Conservation (phyloP, 2,113 vertebrate genomes). For the Petrocephalus zakoni region DNA sequence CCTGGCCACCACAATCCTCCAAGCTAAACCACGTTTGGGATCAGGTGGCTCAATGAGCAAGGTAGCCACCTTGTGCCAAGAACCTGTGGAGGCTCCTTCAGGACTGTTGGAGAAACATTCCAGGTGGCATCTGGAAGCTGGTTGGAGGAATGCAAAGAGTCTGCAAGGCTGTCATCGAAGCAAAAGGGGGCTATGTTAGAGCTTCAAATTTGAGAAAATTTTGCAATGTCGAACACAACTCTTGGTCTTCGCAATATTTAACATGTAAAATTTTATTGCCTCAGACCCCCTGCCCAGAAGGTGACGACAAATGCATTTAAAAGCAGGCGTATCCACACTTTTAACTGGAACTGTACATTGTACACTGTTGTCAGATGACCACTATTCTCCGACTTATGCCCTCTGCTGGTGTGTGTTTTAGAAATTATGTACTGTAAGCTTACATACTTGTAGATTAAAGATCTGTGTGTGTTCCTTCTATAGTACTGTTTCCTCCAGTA, state of each 20-base stretch:
- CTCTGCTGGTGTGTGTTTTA: neutral
- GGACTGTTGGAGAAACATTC: neutral
- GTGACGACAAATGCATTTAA: neutral
- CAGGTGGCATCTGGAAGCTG: neutral
- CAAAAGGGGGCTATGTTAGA: neutral
- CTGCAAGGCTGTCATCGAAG: neutral
- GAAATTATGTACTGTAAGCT: neutral
- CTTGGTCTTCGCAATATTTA: neutral
- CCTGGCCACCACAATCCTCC: neutral
- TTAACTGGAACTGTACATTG: neutral
- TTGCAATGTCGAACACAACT: neutral
- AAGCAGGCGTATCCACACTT: neutral
- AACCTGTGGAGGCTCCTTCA: neutral
- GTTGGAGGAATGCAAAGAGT: neutral
- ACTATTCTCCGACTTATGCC: neutral
- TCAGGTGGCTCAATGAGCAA: neutral
- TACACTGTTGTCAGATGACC: neutral
- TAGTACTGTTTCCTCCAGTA: constrained; percentile 83
- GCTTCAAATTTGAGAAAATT: neutral
- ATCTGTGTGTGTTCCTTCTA: constrained; percentile 7
- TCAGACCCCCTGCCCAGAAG: neutral
- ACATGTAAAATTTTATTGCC: neutral
- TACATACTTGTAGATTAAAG: neutral
- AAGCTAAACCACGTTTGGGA: neutral
- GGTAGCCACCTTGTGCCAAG: neutral